Evolutionary conservation across 2,888 invertebrate genomes (phyloP), one percentile per base, ranked within the genome.

Genomic region (Lasioglossum calceatum): DNA sequence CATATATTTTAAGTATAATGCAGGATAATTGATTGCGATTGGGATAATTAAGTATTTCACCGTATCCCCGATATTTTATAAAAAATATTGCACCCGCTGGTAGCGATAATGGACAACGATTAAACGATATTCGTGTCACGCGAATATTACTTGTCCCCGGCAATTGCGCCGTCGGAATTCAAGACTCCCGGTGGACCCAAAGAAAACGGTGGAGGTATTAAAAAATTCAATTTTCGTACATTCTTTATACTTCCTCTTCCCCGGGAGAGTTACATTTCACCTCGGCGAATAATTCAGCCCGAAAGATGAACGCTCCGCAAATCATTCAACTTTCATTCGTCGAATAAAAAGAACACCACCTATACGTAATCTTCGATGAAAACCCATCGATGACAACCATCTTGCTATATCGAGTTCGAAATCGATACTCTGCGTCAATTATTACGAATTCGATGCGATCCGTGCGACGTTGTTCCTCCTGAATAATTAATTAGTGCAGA

Each of bases 211-310:
- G 27, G 61, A n/a, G 14, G 27, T 61, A 61, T 61, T 61, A 61
- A 61, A 61, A 61, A 61, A n/a, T 61, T 61, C 61, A 61, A 61
- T 61, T 61, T 27, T 61, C 61, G 61, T 61, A 5, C 27, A 61
- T 61, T 61, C 61, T 61, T 61, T 61, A 61, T 61, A 27, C 27
- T 61, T 61, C 61, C 61, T 27, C 61, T 12, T 27, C 23, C 61
- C 61, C 61, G 61, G 27, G 61, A 27, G 27, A 61, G 61, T 27
- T 61, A 27, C 61, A 27, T 61, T 61, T 61, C 27, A 14, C 61
- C 27, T 27, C 61, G 27, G 61, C 61, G 61, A 61, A 61, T 61
- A 61, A 61, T 61, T 61, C 61, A 14, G 14, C 7, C 61, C 27
- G 61, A 61, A 61, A 61, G 27, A 61, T 61, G 61, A 61, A 27